Evolutionary conservation across 2,113 vertebrate species (phyloP).

Genomic region (Syngnathus typhle): DNA sequence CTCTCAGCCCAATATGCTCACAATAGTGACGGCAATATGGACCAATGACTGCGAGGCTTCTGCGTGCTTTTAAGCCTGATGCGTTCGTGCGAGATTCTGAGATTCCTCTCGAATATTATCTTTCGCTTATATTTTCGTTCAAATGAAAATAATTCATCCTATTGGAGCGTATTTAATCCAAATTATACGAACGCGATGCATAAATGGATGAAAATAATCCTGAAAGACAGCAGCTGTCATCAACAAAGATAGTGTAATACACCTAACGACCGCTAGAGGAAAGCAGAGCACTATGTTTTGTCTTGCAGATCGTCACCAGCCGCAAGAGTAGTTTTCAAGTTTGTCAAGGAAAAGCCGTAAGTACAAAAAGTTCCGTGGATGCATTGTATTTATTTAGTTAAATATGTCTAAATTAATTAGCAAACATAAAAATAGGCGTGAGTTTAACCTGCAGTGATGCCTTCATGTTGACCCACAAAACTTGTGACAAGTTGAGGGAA

Average conservation of each 20-base stretch:
- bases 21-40: not conserved
- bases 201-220: not conserved
- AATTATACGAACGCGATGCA: not conserved
- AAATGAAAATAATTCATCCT: not conserved
- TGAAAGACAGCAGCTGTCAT: not conserved
- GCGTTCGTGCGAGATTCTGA: not conserved
- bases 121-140: not conserved
- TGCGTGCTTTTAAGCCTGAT: not conserved
- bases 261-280: not conserved
- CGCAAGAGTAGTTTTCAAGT: no score
- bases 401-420: no score
- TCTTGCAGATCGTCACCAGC: no score
- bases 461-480: conserved; percentile 70
- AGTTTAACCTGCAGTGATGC: not conserved
- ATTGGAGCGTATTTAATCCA: not conserved
- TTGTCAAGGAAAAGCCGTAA: no score
- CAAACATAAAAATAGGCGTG: not conserved
- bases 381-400: no score
- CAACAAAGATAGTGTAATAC: not conserved
- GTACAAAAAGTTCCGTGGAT: no score
- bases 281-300: not conserved
- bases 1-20: not conserved
- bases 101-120: not conserved
- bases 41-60: not conserved
- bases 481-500: conserved; percentile 66